These are phyloP conservation scores for Acrobasis repandana DNA, from an alignment of 2,888 invertebrate genomes.

Conservation along the genomic window DNA sequence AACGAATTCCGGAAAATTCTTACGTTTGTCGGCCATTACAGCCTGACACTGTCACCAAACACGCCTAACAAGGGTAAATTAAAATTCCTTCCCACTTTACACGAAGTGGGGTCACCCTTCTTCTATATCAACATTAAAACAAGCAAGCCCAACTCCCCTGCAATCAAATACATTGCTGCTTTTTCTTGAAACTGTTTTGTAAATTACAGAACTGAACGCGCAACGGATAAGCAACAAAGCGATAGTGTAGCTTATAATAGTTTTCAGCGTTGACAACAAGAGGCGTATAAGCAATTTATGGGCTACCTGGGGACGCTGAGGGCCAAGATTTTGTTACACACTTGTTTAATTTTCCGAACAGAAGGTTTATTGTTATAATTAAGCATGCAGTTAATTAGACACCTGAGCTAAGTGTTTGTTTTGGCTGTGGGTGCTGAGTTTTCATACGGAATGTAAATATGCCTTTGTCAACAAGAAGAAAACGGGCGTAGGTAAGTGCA, in stretches of 20 bases:
- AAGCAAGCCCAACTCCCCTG: background rate
- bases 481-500: background rate
- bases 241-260: conserved; percentile 27
- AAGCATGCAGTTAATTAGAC: conserved; percentile 44
- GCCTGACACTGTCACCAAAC: conserved; percentile 36
- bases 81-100: conserved; percentile 67
- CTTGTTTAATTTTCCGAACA: conserved; percentile 58
- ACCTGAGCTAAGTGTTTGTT: conserved; percentile 26
- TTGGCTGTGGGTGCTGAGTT: conserved; percentile 2
- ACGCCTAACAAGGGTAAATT: conserved; percentile 71
- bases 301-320: conserved; percentile 46
- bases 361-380: conserved; percentile 45
- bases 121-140: conserved; percentile 28
- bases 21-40: conserved; percentile 23
- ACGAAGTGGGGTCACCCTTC: conserved; percentile 50
- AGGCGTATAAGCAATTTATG: conserved; percentile 51
- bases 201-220: background rate
- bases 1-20: conserved; percentile 16
- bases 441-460: conserved; percentile 3
- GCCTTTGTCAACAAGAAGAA: background rate
- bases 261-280: conserved; percentile 38
- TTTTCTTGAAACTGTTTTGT: background rate
- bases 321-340: conserved; percentile 59
- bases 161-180: conserved; percentile 21
- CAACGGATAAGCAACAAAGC: conserved; percentile 6